Conservation (phyloP, 2,888 invertebrate genomes). For the Polydrusus tereticollis region DNA sequence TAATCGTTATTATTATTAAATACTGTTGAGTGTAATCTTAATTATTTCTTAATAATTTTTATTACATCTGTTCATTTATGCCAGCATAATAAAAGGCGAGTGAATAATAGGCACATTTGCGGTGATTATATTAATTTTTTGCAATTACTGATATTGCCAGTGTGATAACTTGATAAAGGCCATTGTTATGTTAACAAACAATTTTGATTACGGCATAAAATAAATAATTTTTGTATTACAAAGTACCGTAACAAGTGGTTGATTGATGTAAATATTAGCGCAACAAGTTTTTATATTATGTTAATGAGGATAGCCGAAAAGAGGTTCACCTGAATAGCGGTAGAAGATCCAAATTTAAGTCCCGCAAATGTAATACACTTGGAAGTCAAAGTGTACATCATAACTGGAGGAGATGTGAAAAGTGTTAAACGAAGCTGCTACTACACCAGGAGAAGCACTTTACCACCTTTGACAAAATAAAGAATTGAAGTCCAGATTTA, state of each 20-base stretch:
- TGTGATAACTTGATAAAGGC: constrained; percentile 21
- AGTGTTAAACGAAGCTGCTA: no score
- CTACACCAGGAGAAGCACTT: no score
- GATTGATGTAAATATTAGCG: no score
- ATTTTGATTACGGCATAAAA: constrained; percentile 24
- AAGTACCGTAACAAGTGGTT: not conserved
- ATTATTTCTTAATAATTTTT: not conserved
- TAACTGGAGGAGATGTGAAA: no score
- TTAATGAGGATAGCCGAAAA: no score
- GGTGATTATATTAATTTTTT: constrained; percentile 20
- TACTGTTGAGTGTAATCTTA: not conserved
- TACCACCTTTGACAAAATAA: no score
- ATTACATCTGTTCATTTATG: not conserved
- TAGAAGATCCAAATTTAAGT: no score
- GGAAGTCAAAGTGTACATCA: no score
- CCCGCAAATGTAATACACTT: no score
- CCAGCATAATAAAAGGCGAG: not conserved
- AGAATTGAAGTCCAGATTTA: no score
- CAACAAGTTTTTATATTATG: no score
- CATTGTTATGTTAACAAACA: constrained; percentile 27
- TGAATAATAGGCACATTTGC: not conserved
- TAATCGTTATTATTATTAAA: not conserved
- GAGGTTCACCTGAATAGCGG: no score
- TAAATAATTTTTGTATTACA: constrained; percentile 10
- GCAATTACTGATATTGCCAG: not conserved